These are phyloP conservation scores for Spinus olivaceus DNA, from an alignment of 2,797 vertebrate species.

Conservation along the genomic window DNA sequence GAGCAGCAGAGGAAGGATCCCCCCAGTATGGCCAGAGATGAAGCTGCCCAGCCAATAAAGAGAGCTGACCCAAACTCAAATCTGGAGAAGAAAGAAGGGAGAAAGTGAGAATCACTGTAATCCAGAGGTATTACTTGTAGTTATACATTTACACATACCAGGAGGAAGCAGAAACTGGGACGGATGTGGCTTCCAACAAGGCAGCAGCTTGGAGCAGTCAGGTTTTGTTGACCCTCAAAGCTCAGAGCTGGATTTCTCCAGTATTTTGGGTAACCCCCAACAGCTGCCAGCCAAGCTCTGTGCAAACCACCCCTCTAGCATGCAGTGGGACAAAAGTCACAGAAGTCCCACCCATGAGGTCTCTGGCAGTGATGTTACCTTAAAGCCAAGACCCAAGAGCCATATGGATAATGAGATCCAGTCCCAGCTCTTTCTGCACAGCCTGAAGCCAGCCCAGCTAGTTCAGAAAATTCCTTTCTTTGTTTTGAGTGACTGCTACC, in stretches of 20 bases:
- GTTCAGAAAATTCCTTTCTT: background rate
- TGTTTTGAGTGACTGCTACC: background rate
- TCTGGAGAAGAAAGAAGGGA: slow-evolving; percentile 62
- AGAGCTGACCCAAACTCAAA: slow-evolving; percentile 88
- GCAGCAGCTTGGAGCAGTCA: background rate
- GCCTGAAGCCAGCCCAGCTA: background rate
- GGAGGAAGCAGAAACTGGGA: background rate
- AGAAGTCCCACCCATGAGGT: background rate
- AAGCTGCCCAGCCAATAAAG: slow-evolving; percentile 86
- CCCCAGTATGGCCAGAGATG: slow-evolving; percentile 82
- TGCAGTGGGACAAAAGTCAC: background rate
- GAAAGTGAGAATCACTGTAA: background rate
- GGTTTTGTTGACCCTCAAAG: background rate
- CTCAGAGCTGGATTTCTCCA: background rate
- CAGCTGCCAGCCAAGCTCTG: background rate
- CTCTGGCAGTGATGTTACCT: background rate
- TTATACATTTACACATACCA: background rate
- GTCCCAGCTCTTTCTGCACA: background rate
- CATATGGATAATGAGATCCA: background rate
- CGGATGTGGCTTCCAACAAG: background rate
- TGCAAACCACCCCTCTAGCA: background rate
- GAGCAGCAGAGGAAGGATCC: slow-evolving; percentile 84
- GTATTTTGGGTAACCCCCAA: background rate
- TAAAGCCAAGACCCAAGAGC: background rate
- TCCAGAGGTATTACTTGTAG: background rate